Base-by-base conservation (phyloP, 2,888 invertebrate species). In the Protophormia terraenovae region DNA sequence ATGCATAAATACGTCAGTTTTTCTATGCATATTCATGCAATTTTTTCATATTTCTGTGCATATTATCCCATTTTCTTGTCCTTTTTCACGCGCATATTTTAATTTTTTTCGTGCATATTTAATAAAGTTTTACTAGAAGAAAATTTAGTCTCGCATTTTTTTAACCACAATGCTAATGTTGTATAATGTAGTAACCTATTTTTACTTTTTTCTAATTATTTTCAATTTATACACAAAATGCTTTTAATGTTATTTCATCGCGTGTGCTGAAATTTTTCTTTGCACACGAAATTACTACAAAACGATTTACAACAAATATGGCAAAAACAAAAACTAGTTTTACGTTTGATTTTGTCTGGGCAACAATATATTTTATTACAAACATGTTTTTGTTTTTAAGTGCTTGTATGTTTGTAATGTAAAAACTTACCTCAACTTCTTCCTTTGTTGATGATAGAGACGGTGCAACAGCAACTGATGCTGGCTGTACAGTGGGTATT, bases 391-490 rank as follows among this genome's bases (percentile, higher is more conserved):
- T 32, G 7, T 14, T 19, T 14, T 38, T 45, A 16, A 16, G n/a
- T n/a, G n/a, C 6, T n/a, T 60, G 16, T 19, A 19, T 16, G 19
- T 6, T 24, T 3, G 10, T 12, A 22, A 58, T 53, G 35, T 41
- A 66, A n/a, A n/a, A n/a, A n/a, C 88, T 87, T 87, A 90, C 91
- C 89, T 90, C 90, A 45, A 83, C 82, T 38, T 87, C 87, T 87
- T 91, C 91, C 71, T 89, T 89, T 35, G 91, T 88, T 35, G 90
- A 19, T 3, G 81, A 58, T 24, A 86, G 47, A 38, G 14, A 29
- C 50, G 78, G 73, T 38, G 90, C 88, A 14, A 87, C 60, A 10
- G 86, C 82, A 19, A 88, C 86, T 73, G 88, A 66, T 55, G 89
- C 88, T 66, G 88, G 58, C 14, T 88, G 35, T 2, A 87, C 86